Evolutionary conservation across 2,113 vertebrate genomes (phyloP), one percentile per base, ranked within the genome.

Genomic region (Nothobranchius kuhntae): DNA sequence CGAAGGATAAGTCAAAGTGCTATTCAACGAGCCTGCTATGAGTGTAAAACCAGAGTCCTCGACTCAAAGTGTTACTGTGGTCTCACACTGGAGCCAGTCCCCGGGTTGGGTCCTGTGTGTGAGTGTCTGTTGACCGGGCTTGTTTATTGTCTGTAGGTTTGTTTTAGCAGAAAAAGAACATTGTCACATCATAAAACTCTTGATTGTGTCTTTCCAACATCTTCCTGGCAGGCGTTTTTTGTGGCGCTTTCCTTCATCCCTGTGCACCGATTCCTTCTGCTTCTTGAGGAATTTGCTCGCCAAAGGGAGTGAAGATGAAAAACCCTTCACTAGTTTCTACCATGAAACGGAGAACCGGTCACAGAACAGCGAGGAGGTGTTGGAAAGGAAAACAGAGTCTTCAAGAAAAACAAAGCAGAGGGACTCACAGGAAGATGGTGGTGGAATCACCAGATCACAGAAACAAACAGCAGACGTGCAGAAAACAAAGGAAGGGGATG

Each of bases 221-320:
- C 62, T 48, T 3, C 52, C 30, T 6, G 6, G 2, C 82, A 99
- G 98, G 87, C 91, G 94, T 50, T 99, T 99, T 47, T 93, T 94
- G 0, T 98, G 96, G 95, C 92, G 97, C 1, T 96, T 98, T 82
- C 97, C 97, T 2, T 91, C 87, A 56, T 86, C 89, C 0, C 64
- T 95, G 26, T 96, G 92, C 83, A 93, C 94, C 0, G 96, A 99
- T 9, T 89, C 94, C 0, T 95, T 93, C 78, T 90, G 92, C 81
- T 96, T 96, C 85, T 57, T 96, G 0, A 83, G 90, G 72, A 91
- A 48, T 53, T 81, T 99, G 1, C 86, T 82, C 14, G 70, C 88
- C 26, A 89, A 76, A 0, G 90, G 92, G 53, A 21, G n/a, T 0
- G 74, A 36, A 40, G 86, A 89, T 13, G 87, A 95, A 73, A 71